phyloP scores from a whole-genome alignment of 2,113 vertebrate species.

The Origma solitaria region DNA sequence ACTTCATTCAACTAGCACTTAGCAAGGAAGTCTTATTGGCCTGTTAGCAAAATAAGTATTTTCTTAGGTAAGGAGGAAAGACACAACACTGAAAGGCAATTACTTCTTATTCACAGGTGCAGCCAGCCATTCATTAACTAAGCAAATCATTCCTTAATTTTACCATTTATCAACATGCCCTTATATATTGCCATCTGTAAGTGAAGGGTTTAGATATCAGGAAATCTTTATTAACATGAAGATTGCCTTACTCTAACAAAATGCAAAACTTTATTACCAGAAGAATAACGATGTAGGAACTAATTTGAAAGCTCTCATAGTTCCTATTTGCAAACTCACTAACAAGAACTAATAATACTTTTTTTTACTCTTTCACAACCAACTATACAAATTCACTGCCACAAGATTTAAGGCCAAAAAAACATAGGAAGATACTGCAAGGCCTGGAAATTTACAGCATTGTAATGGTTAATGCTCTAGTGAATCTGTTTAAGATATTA shows the following conservation, averaged over 20 bases:
- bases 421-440: accelerated
- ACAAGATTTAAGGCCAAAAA: neutral
- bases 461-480: neutral
- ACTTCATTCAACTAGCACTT: neutral
- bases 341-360: neutral
- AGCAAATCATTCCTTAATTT: neutral
- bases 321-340: neutral
- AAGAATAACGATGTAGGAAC: neutral
- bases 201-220: neutral
- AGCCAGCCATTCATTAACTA: neutral
- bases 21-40: neutral
- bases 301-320: neutral
- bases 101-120: neutral
- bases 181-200: neutral
- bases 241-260: neutral
- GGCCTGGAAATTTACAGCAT: neutral
- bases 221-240: neutral
- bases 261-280: neutral
- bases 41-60: neutral
- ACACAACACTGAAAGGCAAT: neutral
- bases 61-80: neutral
- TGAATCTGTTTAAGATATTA: neutral
- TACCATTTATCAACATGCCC: neutral
- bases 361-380: neutral
- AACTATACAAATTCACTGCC: neutral